A percentile compares a stretch with the other conserved stretches of the same genome.
Evolutionary conservation across 2,797 vertebrate species (phyloP).

Genomic region (Pogonophryne albipinna): DNA sequence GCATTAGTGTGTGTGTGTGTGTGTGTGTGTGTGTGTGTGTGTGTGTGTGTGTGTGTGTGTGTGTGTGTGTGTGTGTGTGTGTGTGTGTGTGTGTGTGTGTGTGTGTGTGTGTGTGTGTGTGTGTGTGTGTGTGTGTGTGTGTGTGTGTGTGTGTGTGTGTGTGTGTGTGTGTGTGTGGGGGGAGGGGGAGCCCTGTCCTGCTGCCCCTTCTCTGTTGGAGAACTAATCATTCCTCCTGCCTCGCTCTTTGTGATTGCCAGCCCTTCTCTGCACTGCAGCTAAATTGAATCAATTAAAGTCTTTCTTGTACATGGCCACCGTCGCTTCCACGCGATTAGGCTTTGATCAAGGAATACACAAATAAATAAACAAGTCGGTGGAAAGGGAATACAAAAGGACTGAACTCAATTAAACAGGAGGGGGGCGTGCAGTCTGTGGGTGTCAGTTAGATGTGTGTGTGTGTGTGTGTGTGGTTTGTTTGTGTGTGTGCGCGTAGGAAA

Average conservation of each 20-base stretch:
- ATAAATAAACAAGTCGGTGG: slow-evolving; percentile 74
- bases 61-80: no score
- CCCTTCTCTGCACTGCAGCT: slow-evolving; percentile 72
- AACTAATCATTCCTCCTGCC: slow-evolving; percentile 75
- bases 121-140: no score
- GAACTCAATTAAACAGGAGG: slow-evolving; percentile 72
- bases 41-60: no score
- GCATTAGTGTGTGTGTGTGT: no score
- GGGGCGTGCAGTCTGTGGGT: slow-evolving; percentile 9
- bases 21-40: no score
- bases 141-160: slow-evolving; percentile 5
- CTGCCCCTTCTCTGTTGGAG: slow-evolving; percentile 49
- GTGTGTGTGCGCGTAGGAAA: slow-evolving; percentile 5
- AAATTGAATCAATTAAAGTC: slow-evolving; percentile 83
- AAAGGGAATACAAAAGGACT: slow-evolving; percentile 67
- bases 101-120: no score
- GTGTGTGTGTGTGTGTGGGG: slow-evolving; percentile 4
- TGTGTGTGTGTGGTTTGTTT: background rate
- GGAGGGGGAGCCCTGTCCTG: slow-evolving; percentile 20
- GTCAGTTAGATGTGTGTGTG: slow-evolving; percentile 8
- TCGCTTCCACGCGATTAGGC: slow-evolving; percentile 76
- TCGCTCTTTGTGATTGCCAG: slow-evolving; percentile 70
- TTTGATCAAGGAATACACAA: slow-evolving; percentile 77
- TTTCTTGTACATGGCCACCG: slow-evolving; percentile 70
- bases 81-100: background rate